Base-by-base conservation (phyloP, 2,113 vertebrate genomes). In the Accipiter cooperii region DNA sequence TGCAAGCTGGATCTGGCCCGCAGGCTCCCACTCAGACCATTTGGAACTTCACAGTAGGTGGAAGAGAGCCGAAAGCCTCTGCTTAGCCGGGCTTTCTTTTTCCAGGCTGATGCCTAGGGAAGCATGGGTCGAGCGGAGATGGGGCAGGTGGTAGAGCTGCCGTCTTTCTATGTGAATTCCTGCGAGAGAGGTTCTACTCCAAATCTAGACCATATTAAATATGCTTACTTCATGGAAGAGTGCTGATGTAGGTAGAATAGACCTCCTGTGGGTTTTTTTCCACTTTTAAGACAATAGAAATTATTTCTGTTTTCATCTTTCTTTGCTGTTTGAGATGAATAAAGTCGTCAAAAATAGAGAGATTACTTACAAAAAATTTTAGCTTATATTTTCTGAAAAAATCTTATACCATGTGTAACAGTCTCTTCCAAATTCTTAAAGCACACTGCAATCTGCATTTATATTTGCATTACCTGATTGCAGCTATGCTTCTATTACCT, bases 11-110 rank as follows among this genome's bases (percentile, higher is more conserved):
- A 31, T 76, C 34, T 91, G 76, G 18, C 21, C 57, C 0, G 0
- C 2, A 2, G 36, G 42, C 42, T 94, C 22, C n/a, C 33, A 5
- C 5, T 28, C 0, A 0, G 36, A 49, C 52, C 29, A 5, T 52
- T 74, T 64, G 36, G 47, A 87, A 4, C 69, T 57, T 12, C 0
- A 1, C 36, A 66, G 36, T 8, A 69, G 65, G 9, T 82, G 26
- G 46, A 66, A 44, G 55, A 87, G 31, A 89, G 51, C 34, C 1
- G 1, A 5, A 1, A 66, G 42, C n/a, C n/a, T 73, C 34, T 80
- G 11, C 70, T 84, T 79, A 68, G 55, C 51, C 2, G 4, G 29
- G 31, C 34, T 81, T 18, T 65, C 19, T 36, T 65, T 84, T n/a
- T 89, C 46, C 22, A n/a, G 73, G 25, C 46, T 46, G 31, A 15